A percentile compares a stretch with the other conserved stretches of the same genome.
Conservation (phyloP, 1,140 invertebrate species). For the Trissolcus basalis region DNA sequence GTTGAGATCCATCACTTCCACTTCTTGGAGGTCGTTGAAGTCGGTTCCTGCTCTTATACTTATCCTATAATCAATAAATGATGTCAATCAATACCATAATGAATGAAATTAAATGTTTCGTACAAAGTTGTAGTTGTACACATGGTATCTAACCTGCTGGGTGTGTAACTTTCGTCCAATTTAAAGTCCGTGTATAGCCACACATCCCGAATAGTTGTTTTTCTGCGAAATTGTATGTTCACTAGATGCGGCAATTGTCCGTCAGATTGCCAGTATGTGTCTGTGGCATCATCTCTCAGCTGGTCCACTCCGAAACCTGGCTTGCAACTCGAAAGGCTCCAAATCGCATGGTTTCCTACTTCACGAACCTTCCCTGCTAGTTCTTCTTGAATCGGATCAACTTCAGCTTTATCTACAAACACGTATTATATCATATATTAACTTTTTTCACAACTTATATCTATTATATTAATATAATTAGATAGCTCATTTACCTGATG, state of each 20-base stretch:
- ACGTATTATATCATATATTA: neutral
- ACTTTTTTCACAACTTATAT: too few species aligned
- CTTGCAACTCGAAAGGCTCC: constrained; percentile 98
- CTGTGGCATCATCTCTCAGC: constrained; percentile 93
- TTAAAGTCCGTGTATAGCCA: constrained; percentile 99
- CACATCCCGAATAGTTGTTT: constrained; percentile 96
- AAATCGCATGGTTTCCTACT: constrained; percentile 97
- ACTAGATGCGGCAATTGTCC: constrained; percentile 98
- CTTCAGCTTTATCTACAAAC: constrained; percentile 66
- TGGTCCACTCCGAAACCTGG: constrained; percentile 99
- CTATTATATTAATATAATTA: too few species aligned
- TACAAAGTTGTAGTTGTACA: too few species aligned
- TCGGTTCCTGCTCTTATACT: constrained; percentile 96
- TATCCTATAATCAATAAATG: constrained; percentile 78
- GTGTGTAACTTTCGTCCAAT: constrained; percentile 99
- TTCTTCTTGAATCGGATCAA: constrained; percentile 84
- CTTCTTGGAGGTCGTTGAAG: constrained; percentile 98
- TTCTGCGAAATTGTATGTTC: constrained; percentile 97
- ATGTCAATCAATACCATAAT: too few species aligned
- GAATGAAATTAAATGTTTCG: too few species aligned
- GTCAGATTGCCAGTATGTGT: constrained; percentile 99
- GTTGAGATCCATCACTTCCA: constrained; percentile 94
- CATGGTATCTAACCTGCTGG: constrained; percentile 90
- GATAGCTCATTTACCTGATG: neutral
- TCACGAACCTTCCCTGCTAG: constrained; percentile 88